phyloP scores from a whole-genome alignment of 2,888 invertebrate genomes.

The Oasisia sp. region DNA sequence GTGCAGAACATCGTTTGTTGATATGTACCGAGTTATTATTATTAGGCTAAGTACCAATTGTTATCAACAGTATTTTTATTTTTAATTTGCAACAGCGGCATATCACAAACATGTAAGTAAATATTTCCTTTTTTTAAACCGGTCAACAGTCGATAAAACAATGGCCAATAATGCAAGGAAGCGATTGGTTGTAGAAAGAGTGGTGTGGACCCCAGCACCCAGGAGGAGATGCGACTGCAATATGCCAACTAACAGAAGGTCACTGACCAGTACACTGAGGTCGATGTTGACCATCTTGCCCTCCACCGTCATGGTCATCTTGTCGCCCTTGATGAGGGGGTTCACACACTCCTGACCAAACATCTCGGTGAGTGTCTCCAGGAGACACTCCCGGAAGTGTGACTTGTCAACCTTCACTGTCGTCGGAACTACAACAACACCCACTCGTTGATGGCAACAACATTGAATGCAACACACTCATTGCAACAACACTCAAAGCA shows the following conservation, averaged over 20 bases:
- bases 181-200: no score
- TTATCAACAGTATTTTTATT: no score
- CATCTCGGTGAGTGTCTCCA: slow-evolving; percentile 92
- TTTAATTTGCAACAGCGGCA: no score
- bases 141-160: not conserved
- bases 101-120: no score
- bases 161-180: no score
- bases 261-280: slow-evolving; percentile 76
- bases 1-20: not conserved
- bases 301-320: slow-evolving; percentile 85
- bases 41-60: no score
- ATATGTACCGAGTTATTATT: not conserved
- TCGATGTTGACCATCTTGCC: slow-evolving; percentile 88
- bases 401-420: slow-evolving; percentile 84
- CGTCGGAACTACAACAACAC: slow-evolving; percentile 43
- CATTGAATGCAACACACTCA: no score
- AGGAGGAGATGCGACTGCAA: no score
- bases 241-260: not conserved
- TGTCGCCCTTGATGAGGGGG: slow-evolving; percentile 91
- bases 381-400: slow-evolving; percentile 90
- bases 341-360: slow-evolving; percentile 94
- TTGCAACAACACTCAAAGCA: no score
- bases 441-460: no score
- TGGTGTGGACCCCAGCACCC: no score
- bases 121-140: not conserved